Base-by-base conservation (phyloP, 2,888 invertebrate genomes). In the Melanophora roralis region DNA sequence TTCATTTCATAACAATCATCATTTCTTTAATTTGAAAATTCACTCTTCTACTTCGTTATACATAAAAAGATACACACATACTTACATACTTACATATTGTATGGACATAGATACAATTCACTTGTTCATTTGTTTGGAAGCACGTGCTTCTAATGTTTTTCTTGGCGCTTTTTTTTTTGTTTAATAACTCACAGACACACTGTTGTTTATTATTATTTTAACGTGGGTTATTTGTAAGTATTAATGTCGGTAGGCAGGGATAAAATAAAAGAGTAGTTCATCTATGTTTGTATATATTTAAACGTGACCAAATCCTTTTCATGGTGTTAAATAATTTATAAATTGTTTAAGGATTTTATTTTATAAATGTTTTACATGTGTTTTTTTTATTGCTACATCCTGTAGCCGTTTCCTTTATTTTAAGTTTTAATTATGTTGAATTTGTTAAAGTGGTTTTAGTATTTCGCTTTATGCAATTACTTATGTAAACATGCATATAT, bases 301-400 rank as follows among this genome's bases (percentile, higher is more conserved):
- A 80, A 80, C 80, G 80, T 80, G 80, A 80, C 80, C 80, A 80
- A 76, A 80, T 73, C 76, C 80, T 73, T 76, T 76, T 73, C 72
- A 38, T 23, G 51, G 72, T 34, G 68, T 80, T 80, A 73, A 76
- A 80, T 80, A 68, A 80, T 80, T 76, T 69, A 69, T 64, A 80
- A 76, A 73, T 69, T 73, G 76, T 59, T 76, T 62, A 68, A 80
- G 80, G 67, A 76, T 72, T 68, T 64, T 12, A 65, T 23, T 60
- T 57, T 43, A 40, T 43, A 23, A 57, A 19, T 43, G 36, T 27
- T 71, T 49, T 49, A 49, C 62, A 36, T 45, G 53, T 72, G 53
- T 45, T 55, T 23, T 40, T 72, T 53, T 62, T 72, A 55, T 64
- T 64, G 53, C 23, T 43, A 53, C 32, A 34, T 34, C 9, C 19